A percentile compares a stretch with the other conserved stretches of the same genome.
Conservation (phyloP, 2,888 invertebrate species). For the Dicyrtomina minuta region DNA sequence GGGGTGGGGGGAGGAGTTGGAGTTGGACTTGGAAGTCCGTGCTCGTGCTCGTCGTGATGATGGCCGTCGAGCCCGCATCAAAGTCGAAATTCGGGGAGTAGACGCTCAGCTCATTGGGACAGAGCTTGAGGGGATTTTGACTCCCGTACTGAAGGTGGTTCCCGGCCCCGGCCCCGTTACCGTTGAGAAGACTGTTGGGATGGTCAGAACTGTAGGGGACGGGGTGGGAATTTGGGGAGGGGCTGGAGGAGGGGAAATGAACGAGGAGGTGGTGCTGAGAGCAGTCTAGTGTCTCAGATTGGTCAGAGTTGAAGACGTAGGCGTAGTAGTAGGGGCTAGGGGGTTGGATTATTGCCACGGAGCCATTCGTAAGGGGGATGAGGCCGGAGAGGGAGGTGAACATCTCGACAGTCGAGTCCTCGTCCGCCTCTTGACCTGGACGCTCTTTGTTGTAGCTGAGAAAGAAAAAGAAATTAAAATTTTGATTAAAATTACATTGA, state of each 20-base stretch:
- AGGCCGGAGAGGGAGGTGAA: slow-evolving; percentile 26
- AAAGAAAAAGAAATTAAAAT: background rate
- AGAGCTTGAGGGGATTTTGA: slow-evolving; percentile 9
- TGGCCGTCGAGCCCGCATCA: too few relatives aligned
- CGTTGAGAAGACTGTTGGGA: background rate
- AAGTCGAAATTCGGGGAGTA: slow-evolving; percentile 26
- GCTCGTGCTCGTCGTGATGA: slow-evolving; percentile 1
- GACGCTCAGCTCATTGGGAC: slow-evolving; percentile 24
- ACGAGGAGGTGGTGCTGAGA: slow-evolving; percentile 15
- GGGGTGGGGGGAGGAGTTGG: too few relatives aligned
- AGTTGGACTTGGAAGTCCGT: too few relatives aligned
- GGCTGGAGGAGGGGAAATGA: background rate
- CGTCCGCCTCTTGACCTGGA: slow-evolving; percentile 17
- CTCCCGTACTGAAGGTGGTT: background rate
- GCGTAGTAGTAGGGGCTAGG: slow-evolving; percentile 29
- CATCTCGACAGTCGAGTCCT: slow-evolving; percentile 9
- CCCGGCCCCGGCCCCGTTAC: background rate
- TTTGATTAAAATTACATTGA: too few relatives aligned
- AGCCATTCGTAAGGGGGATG: slow-evolving; percentile 22
- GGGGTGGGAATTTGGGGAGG: background rate
- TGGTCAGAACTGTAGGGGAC: background rate
- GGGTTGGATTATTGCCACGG: slow-evolving; percentile 23
- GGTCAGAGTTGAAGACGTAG: slow-evolving; percentile 25
- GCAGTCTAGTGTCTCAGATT: slow-evolving; percentile 10
- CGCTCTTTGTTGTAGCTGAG: slow-evolving; percentile 21